Conservation (phyloP, 2,113 vertebrate species). For the Alaudala cheleensis region DNA sequence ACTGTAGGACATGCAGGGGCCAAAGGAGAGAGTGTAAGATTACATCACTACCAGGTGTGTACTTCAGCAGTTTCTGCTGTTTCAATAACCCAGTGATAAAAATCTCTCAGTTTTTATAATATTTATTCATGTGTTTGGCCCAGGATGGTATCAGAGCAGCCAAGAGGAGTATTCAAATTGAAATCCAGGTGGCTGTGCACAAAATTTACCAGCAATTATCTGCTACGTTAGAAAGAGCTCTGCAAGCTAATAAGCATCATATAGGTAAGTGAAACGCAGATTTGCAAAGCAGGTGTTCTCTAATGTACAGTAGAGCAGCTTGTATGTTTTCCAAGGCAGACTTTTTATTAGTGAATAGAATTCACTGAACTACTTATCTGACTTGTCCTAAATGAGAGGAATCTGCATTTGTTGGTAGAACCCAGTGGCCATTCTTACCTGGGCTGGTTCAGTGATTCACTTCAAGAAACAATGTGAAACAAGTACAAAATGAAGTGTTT, state of each 20-base stretch:
- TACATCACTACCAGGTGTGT: slow-evolving; percentile 95
- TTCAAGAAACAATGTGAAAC: not conserved
- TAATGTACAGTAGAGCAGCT: not conserved
- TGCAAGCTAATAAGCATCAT: slow-evolving; percentile 95
- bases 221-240: slow-evolving; percentile 89
- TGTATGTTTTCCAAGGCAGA: not conserved
- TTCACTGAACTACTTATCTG: not conserved
- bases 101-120: not conserved
- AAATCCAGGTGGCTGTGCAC: slow-evolving; percentile 95
- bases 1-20: slow-evolving; percentile 83
- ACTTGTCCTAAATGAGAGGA: not conserved
- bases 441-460: not conserved
- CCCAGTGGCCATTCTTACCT: not conserved
- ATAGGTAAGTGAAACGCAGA: slow-evolving; percentile 79
- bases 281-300: not conserved
- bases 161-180: slow-evolving; percentile 90
- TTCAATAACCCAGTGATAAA: not conserved
- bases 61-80: not conserved
- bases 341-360: not conserved
- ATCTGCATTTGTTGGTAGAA: not conserved
- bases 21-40: slow-evolving; percentile 90
- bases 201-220: slow-evolving; percentile 98
- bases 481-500: not conserved
- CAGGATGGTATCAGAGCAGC: slow-evolving; percentile 95
- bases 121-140: slow-evolving; percentile 17